Conservation (phyloP, 2,888 invertebrate species). For the Callinectes sapidus region DNA sequence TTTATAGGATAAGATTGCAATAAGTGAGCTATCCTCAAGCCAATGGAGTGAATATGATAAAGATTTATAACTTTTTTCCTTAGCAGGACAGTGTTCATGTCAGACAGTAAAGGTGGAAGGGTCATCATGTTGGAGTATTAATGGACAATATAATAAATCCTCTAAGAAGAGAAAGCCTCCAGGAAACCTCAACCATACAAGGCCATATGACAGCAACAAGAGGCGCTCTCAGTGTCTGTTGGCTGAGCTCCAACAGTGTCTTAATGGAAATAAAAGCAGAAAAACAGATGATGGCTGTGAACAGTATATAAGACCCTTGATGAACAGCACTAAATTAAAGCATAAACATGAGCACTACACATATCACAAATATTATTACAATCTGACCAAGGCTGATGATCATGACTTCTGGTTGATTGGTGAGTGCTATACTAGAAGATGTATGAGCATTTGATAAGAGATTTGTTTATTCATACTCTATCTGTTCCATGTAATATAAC, state of each 20-base stretch:
- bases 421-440: not conserved
- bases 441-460: not conserved
- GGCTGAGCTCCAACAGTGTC: not conserved
- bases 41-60: not conserved
- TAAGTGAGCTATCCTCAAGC: not conserved
- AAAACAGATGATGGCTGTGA: not conserved
- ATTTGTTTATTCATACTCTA: not conserved
- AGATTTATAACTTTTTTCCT: not conserved
- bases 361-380: not conserved
- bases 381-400: not conserved
- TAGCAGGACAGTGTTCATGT: not conserved
- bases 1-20: not conserved
- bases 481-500: not conserved
- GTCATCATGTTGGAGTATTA: not conserved
- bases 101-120: not conserved
- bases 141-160: not conserved
- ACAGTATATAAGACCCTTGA: not conserved
- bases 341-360: not conserved
- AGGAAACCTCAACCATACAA: not conserved
- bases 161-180: not conserved
- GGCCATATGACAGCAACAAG: not conserved
- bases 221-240: not conserved
- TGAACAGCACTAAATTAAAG: not conserved
- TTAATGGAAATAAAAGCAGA: not conserved
- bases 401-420: constrained; percentile 32